Evolutionary conservation across 2,797 vertebrate genomes (phyloP), one percentile per base, ranked within the genome.

Genomic region (Anas capensis): DNA sequence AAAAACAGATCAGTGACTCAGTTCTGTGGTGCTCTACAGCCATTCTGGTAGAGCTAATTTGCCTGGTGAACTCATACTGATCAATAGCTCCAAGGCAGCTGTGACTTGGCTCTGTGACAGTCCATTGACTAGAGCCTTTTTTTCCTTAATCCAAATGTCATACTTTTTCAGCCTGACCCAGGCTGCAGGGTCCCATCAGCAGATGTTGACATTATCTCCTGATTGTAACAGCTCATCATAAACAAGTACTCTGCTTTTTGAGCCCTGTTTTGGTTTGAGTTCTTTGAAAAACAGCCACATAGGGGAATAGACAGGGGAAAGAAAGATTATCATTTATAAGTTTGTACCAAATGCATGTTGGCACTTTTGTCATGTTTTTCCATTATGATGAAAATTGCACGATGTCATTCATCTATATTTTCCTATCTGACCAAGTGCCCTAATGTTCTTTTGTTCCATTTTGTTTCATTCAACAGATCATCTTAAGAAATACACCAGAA

Each of bases 131-230:
- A 70, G 8, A 87, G 66, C 53, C 33, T 91, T 73, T 82, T 92
- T 71, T 80, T 76, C 49, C 86, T 84, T 92, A 92, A 93, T 95
- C 93, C 86, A 94, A 97, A 97, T 95, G 77, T 72, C 71, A 94
- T 81, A 92, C 54, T 95, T 91, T 53, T 89, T 96, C 78, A 93
- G 93, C 91, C 82, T 96, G 94, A 97, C 96, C 94, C 91, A 96
- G 93, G 93, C 97, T 97, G 92, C 93, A 96, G 93, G 84, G 88
- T 96, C 93, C 94, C 78, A 96, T 87, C 78, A 82, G 78, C 75
- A 97, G 90, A 97, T 96, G 93, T 82, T 96, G 91, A 91, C 96
- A 83, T 94, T 94, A 91, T 93, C 94, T 91, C 51, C 87, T 84
- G 77, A 92, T 94, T 94, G 49, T 87, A 86, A 93, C 86, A 96